Evolutionary conservation across 2,888 invertebrate species (phyloP).

Genomic region (Mimachlamys varia): DNA sequence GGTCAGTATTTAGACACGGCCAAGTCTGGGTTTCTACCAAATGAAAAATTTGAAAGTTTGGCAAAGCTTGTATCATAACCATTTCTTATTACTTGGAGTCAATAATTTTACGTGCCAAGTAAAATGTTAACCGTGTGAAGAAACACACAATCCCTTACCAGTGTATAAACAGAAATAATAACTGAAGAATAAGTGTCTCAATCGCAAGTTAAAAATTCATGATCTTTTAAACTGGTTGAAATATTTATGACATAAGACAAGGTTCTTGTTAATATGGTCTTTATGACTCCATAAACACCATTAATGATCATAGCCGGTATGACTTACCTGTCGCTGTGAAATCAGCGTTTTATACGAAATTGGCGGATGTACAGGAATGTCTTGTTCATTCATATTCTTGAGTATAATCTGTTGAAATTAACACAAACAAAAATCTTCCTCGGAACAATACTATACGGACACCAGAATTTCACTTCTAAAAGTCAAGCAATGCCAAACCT

Average conservation of each 20-base stretch:
- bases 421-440: not conserved
- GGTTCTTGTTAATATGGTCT: not conserved
- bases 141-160: too few species aligned
- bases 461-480: too few species aligned
- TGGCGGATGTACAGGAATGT: not conserved
- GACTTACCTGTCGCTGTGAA: conserved; percentile 10
- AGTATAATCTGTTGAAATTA: not conserved
- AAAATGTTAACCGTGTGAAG: too few species aligned
- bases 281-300: not conserved
- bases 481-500: not conserved
- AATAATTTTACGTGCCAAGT: too few species aligned
- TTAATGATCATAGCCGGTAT: not conserved
- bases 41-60: too few species aligned
- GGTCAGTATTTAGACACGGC: too few species aligned
- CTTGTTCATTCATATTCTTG: not conserved
- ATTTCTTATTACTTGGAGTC: too few species aligned
- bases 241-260: not conserved
- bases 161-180: too few species aligned
- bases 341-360: conserved; percentile 14
- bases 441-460: not conserved
- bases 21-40: too few species aligned
- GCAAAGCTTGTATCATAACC: too few species aligned
- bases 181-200: too few species aligned
- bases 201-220: not conserved
- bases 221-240: not conserved